Base-by-base conservation (phyloP, 2,888 invertebrate species). In the Xestobium rufovillosum region DNA sequence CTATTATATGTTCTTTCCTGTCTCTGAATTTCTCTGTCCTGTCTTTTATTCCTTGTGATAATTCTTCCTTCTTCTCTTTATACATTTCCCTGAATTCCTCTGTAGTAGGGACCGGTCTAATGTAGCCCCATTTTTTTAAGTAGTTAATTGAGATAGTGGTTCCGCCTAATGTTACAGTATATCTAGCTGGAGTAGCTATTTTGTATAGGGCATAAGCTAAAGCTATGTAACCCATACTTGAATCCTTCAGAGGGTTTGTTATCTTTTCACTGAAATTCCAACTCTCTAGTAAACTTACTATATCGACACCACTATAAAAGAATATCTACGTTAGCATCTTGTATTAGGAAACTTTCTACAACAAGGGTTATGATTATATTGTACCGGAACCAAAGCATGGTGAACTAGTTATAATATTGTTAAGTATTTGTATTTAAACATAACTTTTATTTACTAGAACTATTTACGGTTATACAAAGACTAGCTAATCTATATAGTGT, bases 171-270 rank as follows among this genome's bases (percentile, higher is more conserved):
- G 95, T 96, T 1, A 92, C 82, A n/a, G 90, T 83, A 66, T 95
- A 96, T 49, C 96, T 72, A 9, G 86, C 64, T 2, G 96, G 96
- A 4, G 94, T 89, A 15, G 81, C 81, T 48, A 97, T 71, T 71
- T 98, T 98, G 65, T 96, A 98, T 51, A 95, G 72, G 26, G 91
- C 83, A 66, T 92, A 89, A 0, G 94, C 78, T 23, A 95, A 71
- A 4, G 96, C 96, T 59, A 88, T 68, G 62, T 90, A 83, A 8
- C 97, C 96, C 61, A 92, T 84, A 50, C 73, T 76, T 0, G 90
- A 87, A 47, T 80, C 77, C 55, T 74, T 75, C 34, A 96, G 65
- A 36, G 85, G 83, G 35, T 79, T 75, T 36, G 90, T 70, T 29
- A 94, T 70, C 42, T 66, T 73, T 50, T 95, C 91, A 63, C 83